phyloP scores from a whole-genome alignment of 2,888 invertebrate genomes.

The Trissolcus japonicus region DNA sequence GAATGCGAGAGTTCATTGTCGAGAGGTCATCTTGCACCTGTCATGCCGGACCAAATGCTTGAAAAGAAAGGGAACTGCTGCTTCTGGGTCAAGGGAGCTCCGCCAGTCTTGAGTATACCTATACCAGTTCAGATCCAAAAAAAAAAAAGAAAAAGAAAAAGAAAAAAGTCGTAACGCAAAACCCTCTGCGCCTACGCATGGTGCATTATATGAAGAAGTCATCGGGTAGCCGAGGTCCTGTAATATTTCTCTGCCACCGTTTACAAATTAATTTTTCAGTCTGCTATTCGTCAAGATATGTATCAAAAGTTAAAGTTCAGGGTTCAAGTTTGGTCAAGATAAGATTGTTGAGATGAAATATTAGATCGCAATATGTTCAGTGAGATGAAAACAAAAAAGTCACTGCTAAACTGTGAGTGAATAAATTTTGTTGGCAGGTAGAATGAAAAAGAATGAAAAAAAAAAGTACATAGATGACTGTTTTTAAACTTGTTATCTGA shows the following conservation, averaged over 20 bases:
- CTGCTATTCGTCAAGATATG: no score
- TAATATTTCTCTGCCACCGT: not conserved
- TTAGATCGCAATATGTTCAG: no score
- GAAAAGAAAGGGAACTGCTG: conserved; percentile 23
- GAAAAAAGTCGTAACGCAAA: not conserved
- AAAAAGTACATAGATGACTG: conserved; percentile 29
- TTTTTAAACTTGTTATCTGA: conserved; percentile 41
- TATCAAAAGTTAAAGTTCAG: no score
- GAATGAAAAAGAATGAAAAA: conserved; percentile 18
- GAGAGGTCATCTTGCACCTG: conserved; percentile 43
- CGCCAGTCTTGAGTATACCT: not conserved
- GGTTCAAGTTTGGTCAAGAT: no score
- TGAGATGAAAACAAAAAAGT: no score
- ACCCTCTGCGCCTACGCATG: not conserved
- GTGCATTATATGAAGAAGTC: not conserved
- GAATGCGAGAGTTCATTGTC: conserved; percentile 21
- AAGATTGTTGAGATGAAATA: no score
- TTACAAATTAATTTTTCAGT: not conserved
- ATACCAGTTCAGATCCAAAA: conserved; percentile 15
- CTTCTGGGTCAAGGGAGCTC: conserved; percentile 44
- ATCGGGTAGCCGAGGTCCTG: not conserved
- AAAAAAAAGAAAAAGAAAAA: conserved; percentile 2
- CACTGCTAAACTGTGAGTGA: not conserved
- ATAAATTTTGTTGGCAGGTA: not conserved
- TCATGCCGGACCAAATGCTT: conserved; percentile 8